Evolutionary conservation across 2,113 vertebrate species (phyloP), one percentile per base, ranked within the genome.

Genomic region (Orientallactaga bullata): DNA sequence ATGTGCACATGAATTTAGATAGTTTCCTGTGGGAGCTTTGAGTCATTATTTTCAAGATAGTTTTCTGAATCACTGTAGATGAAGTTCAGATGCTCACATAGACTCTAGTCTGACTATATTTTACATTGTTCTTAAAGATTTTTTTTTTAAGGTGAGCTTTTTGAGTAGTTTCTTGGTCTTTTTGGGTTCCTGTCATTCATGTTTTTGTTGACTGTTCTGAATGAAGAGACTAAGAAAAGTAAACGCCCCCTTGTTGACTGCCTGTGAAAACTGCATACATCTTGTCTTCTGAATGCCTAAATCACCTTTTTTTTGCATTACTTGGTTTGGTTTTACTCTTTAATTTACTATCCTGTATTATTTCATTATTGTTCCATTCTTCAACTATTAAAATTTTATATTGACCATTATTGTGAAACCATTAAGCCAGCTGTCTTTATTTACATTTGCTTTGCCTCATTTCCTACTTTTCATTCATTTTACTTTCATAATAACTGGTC

Each of bases 361-460:
- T 47, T 12, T 78, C 73, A 51, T 51, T 77, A 55, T 47, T 90
- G 63, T 71, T 91, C 39, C 30, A 5, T 73, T 82, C 55, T 82
- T 84, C 81, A 90, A 18, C 13, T 5, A 74, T 69, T 82, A 95
- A 91, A n/a, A 30, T 68, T 78, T 76, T 23, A 83, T 81, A 85
- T 35, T 58, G 55, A 72, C 1, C 58, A 35, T 51, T 83, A 73
- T 65, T 37, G 3, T 55, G 3, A 74, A 74, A 20, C 3, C n/a
- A 3, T 76, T 65, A 47, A 77, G 35, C 69, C 24, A 80, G 2
- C 30, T 30, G 0, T 84, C 32, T 90, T 26, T 4, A 13, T 51
- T 88, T 89, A 69, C 2, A 12, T 71, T 95, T 69, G 13, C 65
- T 35, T 80, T 78, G 78, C 17, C 20, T 72, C 55, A 17, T 81